Base-by-base conservation (phyloP, 2,888 invertebrate genomes). In the Entomobrya proxima region DNA sequence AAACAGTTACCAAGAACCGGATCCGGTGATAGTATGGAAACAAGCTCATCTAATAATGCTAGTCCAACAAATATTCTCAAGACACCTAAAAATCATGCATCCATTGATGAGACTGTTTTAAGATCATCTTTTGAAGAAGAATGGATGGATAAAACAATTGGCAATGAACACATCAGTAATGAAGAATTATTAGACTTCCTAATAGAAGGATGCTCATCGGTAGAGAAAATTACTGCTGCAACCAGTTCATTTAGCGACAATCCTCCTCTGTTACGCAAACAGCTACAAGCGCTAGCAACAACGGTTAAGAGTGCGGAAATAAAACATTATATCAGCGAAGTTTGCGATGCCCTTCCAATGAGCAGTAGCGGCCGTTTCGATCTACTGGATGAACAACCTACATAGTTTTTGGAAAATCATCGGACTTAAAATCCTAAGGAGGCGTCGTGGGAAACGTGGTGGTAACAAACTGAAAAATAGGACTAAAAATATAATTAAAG, bases 91-190 rank as follows among this genome's bases (percentile, higher is more conserved):
- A n/a, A n/a, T n/a, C n/a, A n/a, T n/a, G n/a, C n/a, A n/a, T n/a
- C n/a, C n/a, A n/a, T 40, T 24, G 11, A 27, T 69, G n/a, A n/a
- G n/a, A n/a, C 1, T 3, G 0, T 24, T 18, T 24, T 3, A 9
- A 0, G 7, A 35, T 50, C 1, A 35, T 32, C 0, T 78, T n/a
- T n/a, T n/a, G n/a, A 50, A 18, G 30, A 32, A 1, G 15, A 44
- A 18, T 78, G 78, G 64, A 67, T 67, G 24, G 15, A 64, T 13
- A 6, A 7, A 2, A 30, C 30, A n/a, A 32, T 78, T 21, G 78
- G 78, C 15, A 50, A 64, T 21, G 47, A 35, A 2, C 78, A 78
- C 15, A 0, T 78, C 1, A 4, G 2, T 1, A 78, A 64, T 44
- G 64, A 44, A 11, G 35, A 32, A 50, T 24, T 78, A 0, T n/a